phyloP scores from a whole-genome alignment of 2,888 invertebrate species.

The Pantelozetes paolii region DNA sequence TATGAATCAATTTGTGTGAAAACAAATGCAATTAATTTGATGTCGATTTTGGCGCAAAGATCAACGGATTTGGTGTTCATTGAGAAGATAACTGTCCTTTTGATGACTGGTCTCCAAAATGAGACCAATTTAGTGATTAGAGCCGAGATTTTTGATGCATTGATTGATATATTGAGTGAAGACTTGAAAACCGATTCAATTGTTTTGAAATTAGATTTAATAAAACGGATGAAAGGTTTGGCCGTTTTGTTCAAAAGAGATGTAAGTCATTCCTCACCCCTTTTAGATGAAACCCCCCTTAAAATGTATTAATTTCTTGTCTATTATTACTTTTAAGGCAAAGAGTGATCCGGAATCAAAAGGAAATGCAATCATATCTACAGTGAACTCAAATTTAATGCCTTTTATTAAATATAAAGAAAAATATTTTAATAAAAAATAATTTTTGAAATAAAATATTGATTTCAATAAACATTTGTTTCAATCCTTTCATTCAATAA shows the following conservation, averaged over 20 bases:
- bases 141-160: slow-evolving; percentile 37
- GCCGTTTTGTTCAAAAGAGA: slow-evolving; percentile 9
- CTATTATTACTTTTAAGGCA: neutral
- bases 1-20: neutral
- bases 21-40: slow-evolving; percentile 18
- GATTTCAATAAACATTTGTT: too few species aligned
- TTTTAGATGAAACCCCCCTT: neutral
- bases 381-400: neutral
- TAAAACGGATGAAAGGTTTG: neutral
- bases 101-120: neutral
- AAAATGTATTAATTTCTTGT: neutral
- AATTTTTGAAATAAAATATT: neutral
- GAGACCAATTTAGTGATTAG: slow-evolving; percentile 27
- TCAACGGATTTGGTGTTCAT: neutral
- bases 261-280: neutral
- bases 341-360: neutral
- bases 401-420: slow-evolving; percentile 4
- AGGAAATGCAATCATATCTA: neutral
- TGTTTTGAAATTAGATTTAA: neutral
- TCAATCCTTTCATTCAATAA: too few species aligned
- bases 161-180: slow-evolving; percentile 36
- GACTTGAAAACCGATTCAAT: slow-evolving; percentile 10
- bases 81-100: slow-evolving; percentile 3
- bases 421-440: neutral
- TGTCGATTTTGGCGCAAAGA: neutral